phyloP scores from a whole-genome alignment of 2,888 invertebrate genomes.

The Chymomyza procnemis region DNA sequence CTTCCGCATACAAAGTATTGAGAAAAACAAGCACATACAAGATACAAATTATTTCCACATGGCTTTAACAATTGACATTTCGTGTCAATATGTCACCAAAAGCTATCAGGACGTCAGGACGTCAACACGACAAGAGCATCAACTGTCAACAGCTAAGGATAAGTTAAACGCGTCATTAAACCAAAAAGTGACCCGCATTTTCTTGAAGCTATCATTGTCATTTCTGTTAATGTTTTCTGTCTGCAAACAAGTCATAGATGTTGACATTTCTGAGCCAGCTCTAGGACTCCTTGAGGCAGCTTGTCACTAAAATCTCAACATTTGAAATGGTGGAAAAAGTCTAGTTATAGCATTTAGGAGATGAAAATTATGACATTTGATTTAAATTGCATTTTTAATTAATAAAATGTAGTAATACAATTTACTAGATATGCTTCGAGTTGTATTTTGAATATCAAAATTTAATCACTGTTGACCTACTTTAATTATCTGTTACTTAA shows the following conservation, averaged over 20 bases:
- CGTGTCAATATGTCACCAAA: neutral
- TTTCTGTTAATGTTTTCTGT: neutral
- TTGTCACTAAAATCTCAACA: neutral
- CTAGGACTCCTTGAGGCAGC: neutral
- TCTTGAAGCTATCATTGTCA: neutral
- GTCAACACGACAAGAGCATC: too few relatives aligned
- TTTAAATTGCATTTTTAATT: too few relatives aligned
- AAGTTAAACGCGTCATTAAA: slow-evolving; percentile 29
- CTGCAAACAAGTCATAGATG: neutral
- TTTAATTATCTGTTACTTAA: too few relatives aligned
- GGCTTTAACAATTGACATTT: neutral
- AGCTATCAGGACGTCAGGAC: neutral
- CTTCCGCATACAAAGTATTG: too few relatives aligned
- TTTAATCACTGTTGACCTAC: too few relatives aligned
- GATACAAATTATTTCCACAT: too few relatives aligned
- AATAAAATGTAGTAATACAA: too few relatives aligned
- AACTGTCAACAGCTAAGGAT: neutral
- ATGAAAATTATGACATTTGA: too few relatives aligned
- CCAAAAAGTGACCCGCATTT: slow-evolving; percentile 25
- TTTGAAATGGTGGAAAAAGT: neutral
- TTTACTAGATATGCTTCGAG: too few relatives aligned
- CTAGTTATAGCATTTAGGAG: too few relatives aligned
- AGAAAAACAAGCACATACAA: too few relatives aligned
- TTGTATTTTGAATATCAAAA: too few relatives aligned
- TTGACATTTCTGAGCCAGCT: slow-evolving; percentile 1